Evolutionary conservation across 2,888 invertebrate species (phyloP).

Genomic region (Tineola bisselliella): DNA sequence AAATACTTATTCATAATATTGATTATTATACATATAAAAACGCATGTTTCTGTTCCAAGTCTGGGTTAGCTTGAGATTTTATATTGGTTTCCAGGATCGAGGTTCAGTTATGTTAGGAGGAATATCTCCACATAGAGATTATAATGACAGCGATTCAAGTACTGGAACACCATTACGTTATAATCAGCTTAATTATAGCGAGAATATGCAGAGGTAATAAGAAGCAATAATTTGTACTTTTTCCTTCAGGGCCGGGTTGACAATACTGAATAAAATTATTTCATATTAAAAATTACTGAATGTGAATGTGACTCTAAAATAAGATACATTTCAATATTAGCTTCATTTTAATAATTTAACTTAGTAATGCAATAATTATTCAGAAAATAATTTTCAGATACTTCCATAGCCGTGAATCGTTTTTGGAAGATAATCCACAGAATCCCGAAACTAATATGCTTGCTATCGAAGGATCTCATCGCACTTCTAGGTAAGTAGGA

Average conservation of each 20-base stretch:
- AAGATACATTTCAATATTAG: too few species aligned
- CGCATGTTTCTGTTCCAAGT: too few species aligned
- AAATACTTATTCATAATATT: too few species aligned
- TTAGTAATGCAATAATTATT: too few species aligned
- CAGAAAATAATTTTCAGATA: slow-evolving; percentile 26
- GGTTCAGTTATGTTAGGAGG: slow-evolving; percentile 67
- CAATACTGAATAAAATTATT: too few species aligned
- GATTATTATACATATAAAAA: too few species aligned
- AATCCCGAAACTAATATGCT: not conserved
- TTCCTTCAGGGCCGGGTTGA: not conserved
- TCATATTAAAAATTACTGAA: too few species aligned
- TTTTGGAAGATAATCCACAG: not conserved
- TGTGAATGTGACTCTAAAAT: too few species aligned
- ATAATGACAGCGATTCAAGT: slow-evolving; percentile 81
- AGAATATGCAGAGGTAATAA: slow-evolving; percentile 74
- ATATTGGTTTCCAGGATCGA: slow-evolving; percentile 65
- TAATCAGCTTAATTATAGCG: slow-evolving; percentile 86
- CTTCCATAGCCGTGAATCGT: slow-evolving; percentile 31
- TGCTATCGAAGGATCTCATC: slow-evolving; percentile 16
- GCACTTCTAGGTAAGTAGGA: slow-evolving; percentile 17
- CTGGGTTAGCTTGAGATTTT: too few species aligned
- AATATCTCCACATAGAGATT: slow-evolving; percentile 86
- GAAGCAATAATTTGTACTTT: not conserved
- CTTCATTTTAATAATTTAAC: too few species aligned
- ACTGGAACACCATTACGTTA: slow-evolving; percentile 83